Base-by-base conservation (phyloP, 2,888 invertebrate species). In the Lysandra coridon region DNA sequence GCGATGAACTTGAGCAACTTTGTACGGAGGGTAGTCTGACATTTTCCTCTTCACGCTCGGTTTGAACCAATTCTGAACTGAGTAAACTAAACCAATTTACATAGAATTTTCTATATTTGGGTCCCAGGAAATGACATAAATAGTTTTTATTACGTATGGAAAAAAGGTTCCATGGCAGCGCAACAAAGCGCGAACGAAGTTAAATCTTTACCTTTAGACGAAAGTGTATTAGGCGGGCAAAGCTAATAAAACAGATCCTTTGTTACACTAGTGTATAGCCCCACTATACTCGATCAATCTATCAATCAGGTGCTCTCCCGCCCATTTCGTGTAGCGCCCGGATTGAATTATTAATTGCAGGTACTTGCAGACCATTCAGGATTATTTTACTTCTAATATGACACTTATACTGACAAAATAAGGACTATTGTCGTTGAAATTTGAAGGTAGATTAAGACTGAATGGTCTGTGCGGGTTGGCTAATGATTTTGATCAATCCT, bases 231-330 rank as follows among this genome's bases (percentile, higher is more conserved):
- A 30, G 23, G 64, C 30, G 64, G 30, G 30, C 62, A 62, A 62
- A 62, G 62, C 64, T 30, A 64, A 64, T 30, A 64, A 30, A 64
- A 64, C 23, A 30, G 3, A 23, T 64, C 64, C 64, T 64, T 64
- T 64, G 64, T 64, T 64, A 64, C 10, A 33, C 33, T 69, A 69
- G 64, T 69, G 30, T 33, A 69, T 37, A 5, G 33, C 33, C 69
- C 69, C 69, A 69, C 69, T 37, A 33, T 7, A n/a, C 30, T 10
- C 14, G 69, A 5, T 69, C 33, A 14, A 69, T 69, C 69, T 69
- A 69, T 69, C 69, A 69, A 69, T 69, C 69, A 64, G 64, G 64
- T 69, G 33, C 69, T 69, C 33, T 69, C 7, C 69, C 69, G 69
- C 69, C 69, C 33, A 14, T 69, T 33, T 33, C 69, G 37, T 69